phyloP scores from a whole-genome alignment of 1,140 invertebrate species.

The Magallana angulata region DNA sequence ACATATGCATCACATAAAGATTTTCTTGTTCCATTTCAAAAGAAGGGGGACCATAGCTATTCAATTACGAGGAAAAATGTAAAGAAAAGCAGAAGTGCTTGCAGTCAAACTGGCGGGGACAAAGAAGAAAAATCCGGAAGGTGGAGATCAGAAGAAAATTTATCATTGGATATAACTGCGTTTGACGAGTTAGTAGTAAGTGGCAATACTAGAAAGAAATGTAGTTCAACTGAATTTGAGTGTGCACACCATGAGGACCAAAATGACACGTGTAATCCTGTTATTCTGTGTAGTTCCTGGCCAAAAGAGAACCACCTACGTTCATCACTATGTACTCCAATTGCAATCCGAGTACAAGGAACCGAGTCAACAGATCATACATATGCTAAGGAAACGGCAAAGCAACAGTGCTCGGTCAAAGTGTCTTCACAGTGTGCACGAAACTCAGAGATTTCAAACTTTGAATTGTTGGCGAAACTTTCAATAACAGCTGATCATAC shows the following conservation, averaged over 20 bases:
- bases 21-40: not conserved
- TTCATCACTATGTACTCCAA: not conserved
- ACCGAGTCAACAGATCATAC: slow-evolving; percentile 34
- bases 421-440: not conserved
- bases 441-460: slow-evolving; percentile 28
- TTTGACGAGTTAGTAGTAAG: not conserved
- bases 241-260: not conserved
- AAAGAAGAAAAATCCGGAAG: not conserved
- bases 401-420: not conserved
- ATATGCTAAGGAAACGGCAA: slow-evolving; percentile 19
- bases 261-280: not conserved
- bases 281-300: slow-evolving; percentile 19
- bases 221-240: slow-evolving; percentile 6
- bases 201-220: not conserved
- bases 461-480: not conserved
- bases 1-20: slow-evolving; percentile 21
- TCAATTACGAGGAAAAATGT: slow-evolving; percentile 4
- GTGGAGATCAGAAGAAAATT: not conserved
- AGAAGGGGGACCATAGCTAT: slow-evolving; percentile 28
- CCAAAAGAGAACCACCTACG: not conserved
- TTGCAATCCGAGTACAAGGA: not conserved
- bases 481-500: slow-evolving; percentile 34
- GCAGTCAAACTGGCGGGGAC: not conserved
- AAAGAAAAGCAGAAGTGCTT: not conserved
- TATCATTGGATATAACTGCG: not conserved